Base-by-base conservation (phyloP, 2,797 vertebrate species). In the Betta splendens region DNA sequence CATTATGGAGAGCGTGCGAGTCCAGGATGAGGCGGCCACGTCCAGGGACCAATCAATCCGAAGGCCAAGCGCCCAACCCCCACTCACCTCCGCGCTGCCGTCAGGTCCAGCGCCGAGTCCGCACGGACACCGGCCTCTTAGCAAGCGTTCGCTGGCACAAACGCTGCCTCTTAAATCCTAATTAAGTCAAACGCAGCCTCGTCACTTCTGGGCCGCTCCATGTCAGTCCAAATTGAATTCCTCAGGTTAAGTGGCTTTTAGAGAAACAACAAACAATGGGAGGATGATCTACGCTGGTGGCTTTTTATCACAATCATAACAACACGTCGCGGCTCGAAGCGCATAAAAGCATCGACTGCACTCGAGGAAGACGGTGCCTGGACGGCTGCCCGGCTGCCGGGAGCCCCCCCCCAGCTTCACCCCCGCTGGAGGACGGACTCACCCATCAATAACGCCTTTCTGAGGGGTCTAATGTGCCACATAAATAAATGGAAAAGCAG, bases 31-130 rank as follows among this genome's bases (percentile, higher is more conserved):
- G 37, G 22, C 57, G 52, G 37, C 55, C 40, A 20, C 16, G 57
- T 69, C 72, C 54, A 45, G 83, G 69, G 77, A 78, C 72, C 48
- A 78, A 85, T 77, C 79, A 75, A 61, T 75, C 63, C 17, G n/a
- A 60, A 13, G 53, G 40, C 55, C 33, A 36, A 67, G 58, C 22
- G 39, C 33, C 12, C 28, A 32, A 18, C 44, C 18, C 32, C 33
- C 21, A n/a, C n/a, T n/a, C n/a, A n/a, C n/a, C n/a, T n/a, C n/a
- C n/a, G n/a, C n/a, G n/a, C n/a, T n/a, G n/a, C n/a, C n/a, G n/a
- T n/a, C n/a, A n/a, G n/a, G n/a, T n/a, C n/a, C n/a, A n/a, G n/a
- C n/a, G n/a, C n/a, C n/a, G n/a, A n/a, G n/a, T n/a, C n/a, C n/a
- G n/a, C n/a, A n/a, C n/a, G n/a, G n/a, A n/a, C n/a, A n/a, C n/a